phyloP scores from a whole-genome alignment of 2,797 vertebrate species.

The Acanthopagrus latus region DNA sequence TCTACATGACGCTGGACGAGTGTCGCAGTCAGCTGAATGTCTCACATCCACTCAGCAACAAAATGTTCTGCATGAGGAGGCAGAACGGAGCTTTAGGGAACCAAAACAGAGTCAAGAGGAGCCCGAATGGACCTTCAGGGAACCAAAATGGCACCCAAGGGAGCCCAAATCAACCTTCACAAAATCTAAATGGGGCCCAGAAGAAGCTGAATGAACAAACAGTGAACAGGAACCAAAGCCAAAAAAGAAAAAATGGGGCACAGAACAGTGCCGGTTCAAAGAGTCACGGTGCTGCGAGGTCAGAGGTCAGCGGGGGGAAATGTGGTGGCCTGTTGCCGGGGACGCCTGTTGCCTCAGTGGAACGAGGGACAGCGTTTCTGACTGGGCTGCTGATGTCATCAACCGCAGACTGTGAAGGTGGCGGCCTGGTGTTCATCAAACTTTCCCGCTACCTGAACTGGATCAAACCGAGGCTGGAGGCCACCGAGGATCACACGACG shows the following conservation, averaged over 20 bases:
- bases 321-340: slow-evolving; percentile 73
- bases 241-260: not conserved
- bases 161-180: not conserved
- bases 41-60: slow-evolving; percentile 86
- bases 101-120: not conserved
- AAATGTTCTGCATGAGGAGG: slow-evolving; percentile 89
- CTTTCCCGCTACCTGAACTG: slow-evolving; percentile 89
- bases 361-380: slow-evolving; percentile 88
- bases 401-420: slow-evolving; percentile 29
- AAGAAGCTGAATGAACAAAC: not conserved
- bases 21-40: slow-evolving; percentile 84
- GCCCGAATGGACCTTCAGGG: not conserved
- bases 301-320: rapidly evolving
- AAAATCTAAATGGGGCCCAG: too few relatives aligned
- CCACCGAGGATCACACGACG: slow-evolving; percentile 42
- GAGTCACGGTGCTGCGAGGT: rapidly evolving
- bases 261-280: not conserved
- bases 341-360: slow-evolving; percentile 81
- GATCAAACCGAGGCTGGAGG: slow-evolving; percentile 75
- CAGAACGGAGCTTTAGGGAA: rapidly evolving
- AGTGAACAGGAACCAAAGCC: slow-evolving; percentile 4
- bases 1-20: slow-evolving; percentile 80
- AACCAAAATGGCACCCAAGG: not conserved
- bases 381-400: slow-evolving; percentile 86
- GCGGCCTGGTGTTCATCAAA: slow-evolving; percentile 88